Evolutionary conservation across 2,888 invertebrate species (phyloP).

Genomic region (Entomobrya proxima): DNA sequence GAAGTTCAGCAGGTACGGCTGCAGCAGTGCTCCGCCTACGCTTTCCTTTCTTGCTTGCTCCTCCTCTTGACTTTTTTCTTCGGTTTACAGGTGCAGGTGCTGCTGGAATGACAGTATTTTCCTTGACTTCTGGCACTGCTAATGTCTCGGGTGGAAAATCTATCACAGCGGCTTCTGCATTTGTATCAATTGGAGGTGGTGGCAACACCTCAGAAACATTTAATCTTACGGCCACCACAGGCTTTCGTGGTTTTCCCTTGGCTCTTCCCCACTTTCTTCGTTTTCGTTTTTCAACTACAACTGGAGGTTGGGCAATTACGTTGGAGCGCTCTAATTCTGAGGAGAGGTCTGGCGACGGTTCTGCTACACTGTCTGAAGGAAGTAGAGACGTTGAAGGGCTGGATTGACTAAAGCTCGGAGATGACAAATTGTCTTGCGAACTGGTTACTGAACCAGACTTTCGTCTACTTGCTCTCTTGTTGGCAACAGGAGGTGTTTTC

Average conservation of each 20-base stretch:
- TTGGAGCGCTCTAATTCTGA: background rate
- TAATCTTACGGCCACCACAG: background rate
- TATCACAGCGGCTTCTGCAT: background rate
- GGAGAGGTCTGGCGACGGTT: conserved; percentile 13
- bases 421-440: conserved; percentile 28
- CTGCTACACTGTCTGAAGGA: conserved; percentile 8
- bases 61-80: background rate
- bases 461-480: conserved; percentile 29
- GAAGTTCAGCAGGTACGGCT: background rate
- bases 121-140: background rate
- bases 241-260: background rate
- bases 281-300: background rate
- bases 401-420: conserved; percentile 40
- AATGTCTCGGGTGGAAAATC: background rate
- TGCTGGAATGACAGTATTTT: too few species aligned
- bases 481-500: background rate
- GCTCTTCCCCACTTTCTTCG: background rate
- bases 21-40: background rate
- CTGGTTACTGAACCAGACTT: conserved; percentile 54
- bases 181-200: background rate
- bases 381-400: background rate
- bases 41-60: background rate
- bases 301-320: background rate
- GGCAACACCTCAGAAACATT: background rate
- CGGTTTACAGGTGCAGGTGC: too few species aligned